Conservation (phyloP, 2,797 vertebrate species). For the Hapalemur alaotrensis region DNA sequence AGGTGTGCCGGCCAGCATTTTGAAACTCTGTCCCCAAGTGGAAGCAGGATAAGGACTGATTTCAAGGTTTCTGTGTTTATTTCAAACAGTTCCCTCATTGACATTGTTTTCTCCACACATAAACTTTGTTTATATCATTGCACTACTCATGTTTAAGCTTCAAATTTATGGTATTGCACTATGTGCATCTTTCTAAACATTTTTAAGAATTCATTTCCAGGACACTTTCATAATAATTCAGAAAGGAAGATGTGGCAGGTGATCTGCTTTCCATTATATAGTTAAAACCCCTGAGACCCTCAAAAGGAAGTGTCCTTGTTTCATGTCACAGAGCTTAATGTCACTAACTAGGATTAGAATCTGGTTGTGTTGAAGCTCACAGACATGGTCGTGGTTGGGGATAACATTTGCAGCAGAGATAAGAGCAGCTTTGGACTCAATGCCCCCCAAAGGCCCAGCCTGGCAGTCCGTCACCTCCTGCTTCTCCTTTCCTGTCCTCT, state of each 20-base stretch:
- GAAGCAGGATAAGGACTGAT: background rate
- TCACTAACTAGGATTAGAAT: background rate
- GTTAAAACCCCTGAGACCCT: background rate
- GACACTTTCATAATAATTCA: background rate
- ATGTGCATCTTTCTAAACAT: background rate
- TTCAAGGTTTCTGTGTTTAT: background rate
- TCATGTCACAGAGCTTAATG: background rate
- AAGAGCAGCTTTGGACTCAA: background rate
- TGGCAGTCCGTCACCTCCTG: background rate
- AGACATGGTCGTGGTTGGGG: accelerated
- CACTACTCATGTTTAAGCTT: background rate
- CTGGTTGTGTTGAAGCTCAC: background rate
- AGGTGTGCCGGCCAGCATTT: background rate
- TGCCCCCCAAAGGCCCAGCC: accelerated
- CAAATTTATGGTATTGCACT: accelerated
- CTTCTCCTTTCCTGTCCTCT: background rate
- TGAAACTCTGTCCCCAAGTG: background rate
- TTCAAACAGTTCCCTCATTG: background rate
- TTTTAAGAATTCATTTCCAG: background rate
- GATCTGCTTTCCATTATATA: background rate
- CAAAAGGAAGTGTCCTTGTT: background rate
- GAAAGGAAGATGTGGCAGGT: background rate
- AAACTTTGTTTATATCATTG: no score
- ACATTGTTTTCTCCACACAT: background rate
- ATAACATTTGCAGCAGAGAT: background rate